Conservation (phyloP, 2,113 vertebrate species). For the Oophaga pumilio region DNA sequence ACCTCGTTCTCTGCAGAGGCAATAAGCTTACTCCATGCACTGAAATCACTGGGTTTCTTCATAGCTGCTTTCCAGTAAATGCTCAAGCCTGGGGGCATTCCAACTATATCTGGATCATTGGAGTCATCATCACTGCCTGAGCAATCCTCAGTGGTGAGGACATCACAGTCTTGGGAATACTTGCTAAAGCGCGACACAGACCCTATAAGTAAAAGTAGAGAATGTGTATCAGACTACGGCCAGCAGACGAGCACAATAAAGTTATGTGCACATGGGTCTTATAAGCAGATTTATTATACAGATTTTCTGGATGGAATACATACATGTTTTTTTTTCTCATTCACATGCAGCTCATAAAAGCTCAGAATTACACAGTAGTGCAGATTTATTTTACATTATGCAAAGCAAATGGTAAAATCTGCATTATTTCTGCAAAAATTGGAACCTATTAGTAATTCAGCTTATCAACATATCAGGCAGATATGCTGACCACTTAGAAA, state of each 20-base stretch:
- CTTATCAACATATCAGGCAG: too few relatives aligned
- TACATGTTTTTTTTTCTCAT: too few relatives aligned
- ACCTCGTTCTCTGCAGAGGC: conserved; percentile 86
- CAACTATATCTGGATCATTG: conserved; percentile 62
- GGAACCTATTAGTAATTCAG: too few relatives aligned
- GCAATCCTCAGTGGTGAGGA: conserved; percentile 42
- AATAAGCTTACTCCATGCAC: conserved; percentile 80
- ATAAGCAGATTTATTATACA: too few relatives aligned
- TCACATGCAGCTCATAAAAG: too few relatives aligned
- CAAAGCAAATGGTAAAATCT: too few relatives aligned
- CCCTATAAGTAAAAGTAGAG: background rate
- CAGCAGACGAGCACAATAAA: background rate
- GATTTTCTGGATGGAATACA: too few relatives aligned
- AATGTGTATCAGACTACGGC: background rate
- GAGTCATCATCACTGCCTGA: conserved; percentile 33
- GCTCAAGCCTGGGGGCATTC: conserved; percentile 73
- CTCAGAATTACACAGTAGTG: too few relatives aligned
- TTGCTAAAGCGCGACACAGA: background rate
- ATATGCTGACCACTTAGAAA: too few relatives aligned
- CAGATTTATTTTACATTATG: too few relatives aligned
- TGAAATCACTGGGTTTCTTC: conserved; percentile 77
- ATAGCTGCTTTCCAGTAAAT: conserved; percentile 73
- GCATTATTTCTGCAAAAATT: too few relatives aligned
- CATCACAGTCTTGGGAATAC: background rate
- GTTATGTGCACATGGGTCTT: too few relatives aligned